A percentile compares a stretch with the other conserved stretches of the same genome.
Conservation (phyloP, 2,113 vertebrate species). For the Chloropsis cyanopogon region DNA sequence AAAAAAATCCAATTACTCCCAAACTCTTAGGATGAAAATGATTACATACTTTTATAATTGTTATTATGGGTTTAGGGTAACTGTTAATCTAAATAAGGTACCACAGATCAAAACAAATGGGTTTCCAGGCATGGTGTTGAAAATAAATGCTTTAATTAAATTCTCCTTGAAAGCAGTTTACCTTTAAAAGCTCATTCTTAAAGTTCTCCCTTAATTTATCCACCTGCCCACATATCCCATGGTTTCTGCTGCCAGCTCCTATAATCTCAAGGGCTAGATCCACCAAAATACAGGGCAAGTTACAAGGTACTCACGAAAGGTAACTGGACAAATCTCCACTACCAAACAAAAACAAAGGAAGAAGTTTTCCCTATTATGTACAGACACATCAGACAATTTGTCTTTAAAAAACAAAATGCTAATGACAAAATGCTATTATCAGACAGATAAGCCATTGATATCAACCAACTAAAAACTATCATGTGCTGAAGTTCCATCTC, state of each 20-base stretch:
- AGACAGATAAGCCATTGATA: neutral
- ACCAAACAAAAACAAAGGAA: neutral
- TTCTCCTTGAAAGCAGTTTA: neutral
- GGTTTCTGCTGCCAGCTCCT: neutral
- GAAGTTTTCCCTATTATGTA: neutral
- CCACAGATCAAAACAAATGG: slow-evolving; percentile 24
- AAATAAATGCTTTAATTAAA: slow-evolving; percentile 24
- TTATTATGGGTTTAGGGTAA: neutral
- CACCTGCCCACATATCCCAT: neutral
- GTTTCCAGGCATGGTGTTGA: neutral
- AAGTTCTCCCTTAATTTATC: neutral
- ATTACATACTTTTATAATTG: neutral
- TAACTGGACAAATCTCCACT: neutral
- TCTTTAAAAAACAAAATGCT: neutral
- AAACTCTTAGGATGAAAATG: neutral
- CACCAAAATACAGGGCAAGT: neutral
- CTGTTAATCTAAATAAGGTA: slow-evolving; percentile 19
- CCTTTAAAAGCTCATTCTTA: neutral
- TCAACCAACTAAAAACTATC: neutral
- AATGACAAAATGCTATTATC: neutral
- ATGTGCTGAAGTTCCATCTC: neutral
- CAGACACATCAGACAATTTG: neutral
- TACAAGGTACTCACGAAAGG: neutral
- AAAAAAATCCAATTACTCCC: neutral
- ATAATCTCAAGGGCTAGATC: neutral